These are phyloP conservation scores for Stenopsyche tienmushanensis DNA, from an alignment of 1,140 invertebrate species.

Conservation along the genomic window DNA sequence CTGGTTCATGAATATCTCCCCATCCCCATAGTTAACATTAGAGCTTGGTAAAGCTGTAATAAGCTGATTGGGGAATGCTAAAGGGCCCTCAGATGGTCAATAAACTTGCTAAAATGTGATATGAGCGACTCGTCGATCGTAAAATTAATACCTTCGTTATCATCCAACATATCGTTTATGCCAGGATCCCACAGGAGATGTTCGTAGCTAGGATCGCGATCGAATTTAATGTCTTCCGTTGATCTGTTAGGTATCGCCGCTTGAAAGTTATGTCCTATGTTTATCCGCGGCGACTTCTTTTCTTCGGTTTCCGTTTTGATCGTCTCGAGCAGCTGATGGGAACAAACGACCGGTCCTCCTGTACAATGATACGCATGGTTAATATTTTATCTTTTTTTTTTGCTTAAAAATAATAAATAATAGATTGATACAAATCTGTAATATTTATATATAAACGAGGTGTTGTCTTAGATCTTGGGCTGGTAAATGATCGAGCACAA, in stretches of 20 bases:
- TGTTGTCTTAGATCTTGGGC: too few relatives aligned
- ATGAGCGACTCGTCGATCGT: neutral
- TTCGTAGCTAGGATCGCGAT: constrained; percentile 58
- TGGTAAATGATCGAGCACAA: too few relatives aligned
- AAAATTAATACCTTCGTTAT: constrained; percentile 67
- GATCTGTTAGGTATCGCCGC: constrained; percentile 70
- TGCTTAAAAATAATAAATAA: too few relatives aligned
- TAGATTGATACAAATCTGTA: too few relatives aligned
- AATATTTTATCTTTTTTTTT: too few relatives aligned
- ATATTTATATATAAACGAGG: too few relatives aligned
- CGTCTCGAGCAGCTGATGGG: constrained; percentile 33
- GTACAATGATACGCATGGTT: neutral
- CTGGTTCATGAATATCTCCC: too few relatives aligned
- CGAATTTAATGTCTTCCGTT: constrained; percentile 54
- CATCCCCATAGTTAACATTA: too few relatives aligned
- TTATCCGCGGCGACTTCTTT: constrained; percentile 62
- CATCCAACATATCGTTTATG: constrained; percentile 67
- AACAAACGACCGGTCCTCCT: constrained; percentile 31
- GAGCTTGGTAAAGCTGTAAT: too few relatives aligned
- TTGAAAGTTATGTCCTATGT: constrained; percentile 88
- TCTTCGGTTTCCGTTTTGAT: constrained; percentile 36
- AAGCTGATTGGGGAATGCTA: too few relatives aligned
- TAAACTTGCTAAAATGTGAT: too few relatives aligned
- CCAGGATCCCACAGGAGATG: constrained; percentile 86
- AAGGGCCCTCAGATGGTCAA: too few relatives aligned